These are phyloP conservation scores for Agelaius tricolor DNA, from an alignment of 2,113 vertebrate species.

Conservation along the genomic window DNA sequence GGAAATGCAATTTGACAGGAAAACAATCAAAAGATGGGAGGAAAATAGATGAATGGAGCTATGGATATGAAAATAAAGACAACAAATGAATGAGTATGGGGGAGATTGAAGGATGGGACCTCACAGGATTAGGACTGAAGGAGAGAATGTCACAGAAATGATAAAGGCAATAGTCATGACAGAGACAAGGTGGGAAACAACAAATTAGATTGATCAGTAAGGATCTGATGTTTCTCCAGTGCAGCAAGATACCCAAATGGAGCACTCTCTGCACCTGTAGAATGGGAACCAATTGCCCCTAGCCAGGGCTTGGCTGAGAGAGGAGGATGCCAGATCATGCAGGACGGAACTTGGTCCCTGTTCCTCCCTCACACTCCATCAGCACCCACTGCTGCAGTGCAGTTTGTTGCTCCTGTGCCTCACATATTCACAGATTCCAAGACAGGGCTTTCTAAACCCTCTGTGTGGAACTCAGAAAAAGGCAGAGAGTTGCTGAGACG, in stretches of 20 bases:
- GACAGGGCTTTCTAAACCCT: not conserved
- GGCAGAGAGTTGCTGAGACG: not conserved
- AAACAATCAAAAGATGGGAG: not conserved
- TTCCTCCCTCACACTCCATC: not conserved
- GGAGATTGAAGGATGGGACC: not conserved
- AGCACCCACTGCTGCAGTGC: not conserved
- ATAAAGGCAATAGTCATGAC: not conserved
- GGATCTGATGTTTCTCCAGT: not conserved
- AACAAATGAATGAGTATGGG: not conserved
- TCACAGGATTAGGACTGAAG: not conserved
- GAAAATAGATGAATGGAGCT: not conserved
- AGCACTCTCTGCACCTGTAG: not conserved
- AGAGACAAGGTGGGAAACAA: not conserved
- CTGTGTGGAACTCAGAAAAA: not conserved
- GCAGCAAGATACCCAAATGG: not conserved
- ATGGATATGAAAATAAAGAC: not conserved
- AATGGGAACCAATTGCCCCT: not conserved
- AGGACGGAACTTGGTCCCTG: not conserved
- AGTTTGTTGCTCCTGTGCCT: not conserved
- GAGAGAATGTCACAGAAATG: not conserved
- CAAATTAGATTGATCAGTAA: not conserved
- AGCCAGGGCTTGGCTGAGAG: not conserved
- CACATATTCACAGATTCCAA: rapidly evolving
- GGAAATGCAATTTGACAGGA: not conserved
- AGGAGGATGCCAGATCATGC: not conserved